Percentiles rank a stretch among this genome's conserved stretches.
phyloP scores from a whole-genome alignment of 2,888 invertebrate genomes.

The Ophonus ardosiacus region DNA sequence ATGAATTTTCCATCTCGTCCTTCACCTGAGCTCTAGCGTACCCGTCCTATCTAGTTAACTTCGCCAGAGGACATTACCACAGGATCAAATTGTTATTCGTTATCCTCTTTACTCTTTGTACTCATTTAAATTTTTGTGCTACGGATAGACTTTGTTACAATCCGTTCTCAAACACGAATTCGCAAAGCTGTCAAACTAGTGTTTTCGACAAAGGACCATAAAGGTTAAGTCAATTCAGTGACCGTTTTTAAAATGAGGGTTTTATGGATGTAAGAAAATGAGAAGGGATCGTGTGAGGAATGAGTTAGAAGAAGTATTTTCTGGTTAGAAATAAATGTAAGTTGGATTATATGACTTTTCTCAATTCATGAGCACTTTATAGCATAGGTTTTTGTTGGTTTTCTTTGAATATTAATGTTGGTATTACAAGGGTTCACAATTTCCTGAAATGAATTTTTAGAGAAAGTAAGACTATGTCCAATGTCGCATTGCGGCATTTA shows the following conservation, averaged over 20 bases:
- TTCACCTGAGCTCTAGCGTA: background rate
- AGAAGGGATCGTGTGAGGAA: background rate
- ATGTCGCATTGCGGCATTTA: too few relatives aligned
- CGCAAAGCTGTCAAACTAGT: background rate
- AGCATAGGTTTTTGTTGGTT: too few relatives aligned
- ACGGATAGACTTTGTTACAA: background rate
- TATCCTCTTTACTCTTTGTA: background rate
- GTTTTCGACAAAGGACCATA: background rate
- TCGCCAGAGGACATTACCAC: background rate
- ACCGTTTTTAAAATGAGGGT: background rate
- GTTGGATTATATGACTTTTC: too few relatives aligned
- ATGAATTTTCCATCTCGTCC: conserved; percentile 31
- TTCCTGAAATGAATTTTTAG: too few relatives aligned
- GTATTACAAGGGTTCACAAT: too few relatives aligned
- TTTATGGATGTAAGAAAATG: background rate
- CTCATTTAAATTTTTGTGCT: background rate
- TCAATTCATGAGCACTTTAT: too few relatives aligned
- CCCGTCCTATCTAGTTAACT: background rate
- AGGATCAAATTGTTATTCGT: conserved; percentile 1
- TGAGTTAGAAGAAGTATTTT: background rate
- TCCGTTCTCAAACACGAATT: background rate
- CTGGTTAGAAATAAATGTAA: too few relatives aligned
- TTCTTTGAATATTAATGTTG: too few relatives aligned
- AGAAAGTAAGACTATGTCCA: too few relatives aligned
- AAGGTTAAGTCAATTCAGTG: background rate